Conservation (phyloP, 92 coral and sea anemone genomes). For the Bergia sp. region DNA sequence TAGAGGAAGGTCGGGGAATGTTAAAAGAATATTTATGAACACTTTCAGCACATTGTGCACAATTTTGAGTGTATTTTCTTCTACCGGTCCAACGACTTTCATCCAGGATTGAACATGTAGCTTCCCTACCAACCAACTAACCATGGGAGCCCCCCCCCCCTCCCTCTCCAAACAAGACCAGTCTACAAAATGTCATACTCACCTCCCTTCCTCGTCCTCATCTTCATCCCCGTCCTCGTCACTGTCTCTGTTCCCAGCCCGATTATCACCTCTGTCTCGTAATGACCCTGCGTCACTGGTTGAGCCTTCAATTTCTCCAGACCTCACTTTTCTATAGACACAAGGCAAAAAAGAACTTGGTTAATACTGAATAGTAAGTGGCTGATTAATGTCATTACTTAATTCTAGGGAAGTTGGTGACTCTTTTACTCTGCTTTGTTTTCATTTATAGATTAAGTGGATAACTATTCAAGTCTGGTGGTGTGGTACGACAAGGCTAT, state of each 20-base stretch:
- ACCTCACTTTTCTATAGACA: constrained; percentile 59
- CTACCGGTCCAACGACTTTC: too few relatives aligned
- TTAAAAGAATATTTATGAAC: too few relatives aligned
- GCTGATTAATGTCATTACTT: not conserved
- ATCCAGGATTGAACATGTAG: too few relatives aligned
- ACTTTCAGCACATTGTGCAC: too few relatives aligned
- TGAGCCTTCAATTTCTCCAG: constrained; percentile 71
- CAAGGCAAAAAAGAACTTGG: constrained; percentile 4
- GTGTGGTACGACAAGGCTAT: too few relatives aligned
- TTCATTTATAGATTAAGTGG: not conserved
- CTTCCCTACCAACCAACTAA: too few relatives aligned
- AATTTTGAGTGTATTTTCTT: too few relatives aligned
- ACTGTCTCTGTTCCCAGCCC: not conserved
- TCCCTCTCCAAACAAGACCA: too few relatives aligned
- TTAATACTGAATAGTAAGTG: not conserved
- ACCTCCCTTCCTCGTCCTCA: constrained; percentile 40
- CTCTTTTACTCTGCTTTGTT: not conserved
- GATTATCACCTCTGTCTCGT: constrained; percentile 40
- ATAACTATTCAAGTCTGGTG: too few relatives aligned
- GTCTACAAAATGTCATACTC: not conserved
- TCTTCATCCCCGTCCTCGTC: constrained; percentile 53
- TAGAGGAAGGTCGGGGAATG: too few relatives aligned
- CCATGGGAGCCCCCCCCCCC: too few relatives aligned
- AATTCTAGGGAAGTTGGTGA: too few relatives aligned
- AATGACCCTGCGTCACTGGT: constrained; percentile 61